Percentiles rank a stretch among this genome's conserved stretches.
phyloP scores from a whole-genome alignment of 2,888 invertebrate species.

The Eupithecia tripunctaria region DNA sequence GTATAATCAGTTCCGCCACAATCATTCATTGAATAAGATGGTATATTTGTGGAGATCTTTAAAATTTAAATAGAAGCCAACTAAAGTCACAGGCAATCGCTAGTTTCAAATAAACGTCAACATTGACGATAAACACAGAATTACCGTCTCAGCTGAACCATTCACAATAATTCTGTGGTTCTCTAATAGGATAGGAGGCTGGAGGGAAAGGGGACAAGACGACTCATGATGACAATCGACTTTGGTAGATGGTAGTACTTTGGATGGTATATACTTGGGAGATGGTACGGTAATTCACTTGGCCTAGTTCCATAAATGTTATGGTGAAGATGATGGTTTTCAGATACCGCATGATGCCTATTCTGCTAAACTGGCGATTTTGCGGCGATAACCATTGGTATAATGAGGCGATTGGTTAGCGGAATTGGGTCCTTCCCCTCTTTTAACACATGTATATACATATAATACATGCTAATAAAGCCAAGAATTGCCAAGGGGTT shows the following conservation, averaged over 20 bases:
- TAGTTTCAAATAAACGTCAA: background rate
- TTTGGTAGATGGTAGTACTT: background rate
- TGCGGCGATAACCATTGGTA: no score
- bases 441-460: no score
- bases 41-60: no score
- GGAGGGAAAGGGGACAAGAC: constrained; percentile 11
- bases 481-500: no score
- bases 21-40: no score
- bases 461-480: no score
- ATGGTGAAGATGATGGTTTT: background rate
- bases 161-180: constrained; percentile 12
- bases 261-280: background rate
- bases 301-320: background rate
- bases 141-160: constrained; percentile 11
- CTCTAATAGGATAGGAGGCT: background rate
- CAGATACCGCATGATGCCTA: background rate
- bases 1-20: no score
- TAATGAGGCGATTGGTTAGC: no score
- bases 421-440: no score
- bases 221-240: constrained; percentile 18
- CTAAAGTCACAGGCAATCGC: background rate
- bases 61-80: background rate
- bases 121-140: constrained; percentile 10
- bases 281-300: constrained; percentile 1
- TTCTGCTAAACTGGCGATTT: no score